phyloP scores from a whole-genome alignment of 2,888 invertebrate species.

The Leptopilina syphax region DNA sequence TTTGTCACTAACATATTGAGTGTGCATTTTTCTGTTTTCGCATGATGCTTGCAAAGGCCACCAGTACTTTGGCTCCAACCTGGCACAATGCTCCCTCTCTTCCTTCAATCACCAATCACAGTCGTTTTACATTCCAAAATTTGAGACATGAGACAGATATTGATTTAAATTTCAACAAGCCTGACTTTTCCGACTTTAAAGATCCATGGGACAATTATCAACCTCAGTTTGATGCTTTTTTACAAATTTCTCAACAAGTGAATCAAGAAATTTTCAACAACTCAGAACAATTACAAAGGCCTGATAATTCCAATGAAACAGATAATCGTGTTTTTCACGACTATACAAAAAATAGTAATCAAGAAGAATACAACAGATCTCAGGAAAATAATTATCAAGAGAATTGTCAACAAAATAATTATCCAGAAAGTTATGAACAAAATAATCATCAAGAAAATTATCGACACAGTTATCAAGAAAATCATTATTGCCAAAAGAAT shows the following conservation, averaged over 20 bases:
- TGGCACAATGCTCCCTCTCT: constrained; percentile 68
- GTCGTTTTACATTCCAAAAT: constrained; percentile 44
- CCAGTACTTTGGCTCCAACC: constrained; percentile 73
- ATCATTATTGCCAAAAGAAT: not conserved
- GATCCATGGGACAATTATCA: constrained; percentile 89
- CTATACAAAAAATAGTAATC: too few species aligned
- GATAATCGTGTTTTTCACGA: not conserved
- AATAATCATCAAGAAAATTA: not conserved
- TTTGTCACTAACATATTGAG: constrained; percentile 72
- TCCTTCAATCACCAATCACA: constrained; percentile 28
- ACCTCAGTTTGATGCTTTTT: constrained; percentile 65
- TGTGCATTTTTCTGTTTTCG: constrained; percentile 74
- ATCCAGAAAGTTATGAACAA: not conserved
- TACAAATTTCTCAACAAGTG: constrained; percentile 4
- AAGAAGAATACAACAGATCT: too few species aligned
- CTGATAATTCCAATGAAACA: not conserved
- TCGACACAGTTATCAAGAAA: not conserved
- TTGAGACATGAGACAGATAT: constrained; percentile 55
- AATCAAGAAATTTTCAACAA: not conserved
- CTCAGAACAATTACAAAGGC: not conserved
- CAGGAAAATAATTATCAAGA: not conserved
- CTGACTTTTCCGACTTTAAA: constrained; percentile 76
- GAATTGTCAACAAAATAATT: not conserved
- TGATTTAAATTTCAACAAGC: constrained; percentile 54
- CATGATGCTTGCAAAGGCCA: constrained; percentile 76